Percentiles rank a stretch among this genome's conserved stretches.
These are phyloP conservation scores for Sinocyclocheilus anophthalmus DNA, from an alignment of 2,113 vertebrate genomes.

Conservation along the genomic window DNA sequence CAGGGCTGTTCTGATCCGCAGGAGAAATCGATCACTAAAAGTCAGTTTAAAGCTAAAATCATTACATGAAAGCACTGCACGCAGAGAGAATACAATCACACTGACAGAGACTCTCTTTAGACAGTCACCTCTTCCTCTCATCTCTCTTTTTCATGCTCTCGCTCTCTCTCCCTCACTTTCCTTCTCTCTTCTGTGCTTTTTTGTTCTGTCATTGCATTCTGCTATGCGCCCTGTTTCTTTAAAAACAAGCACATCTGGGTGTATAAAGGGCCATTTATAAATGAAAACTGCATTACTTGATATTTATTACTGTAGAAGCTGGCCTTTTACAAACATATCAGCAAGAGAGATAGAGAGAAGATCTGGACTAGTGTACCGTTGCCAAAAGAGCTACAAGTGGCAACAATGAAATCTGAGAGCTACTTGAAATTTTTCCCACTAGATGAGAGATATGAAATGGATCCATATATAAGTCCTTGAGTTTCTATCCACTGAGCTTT, in stretches of 20 bases:
- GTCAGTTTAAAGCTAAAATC: constrained; percentile 81
- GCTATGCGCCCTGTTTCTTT: neutral
- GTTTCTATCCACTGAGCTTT: neutral
- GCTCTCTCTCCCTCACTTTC: constrained; percentile 50
- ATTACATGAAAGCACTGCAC: constrained; percentile 72
- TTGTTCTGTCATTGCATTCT: constrained; percentile 6
- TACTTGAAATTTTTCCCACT: constrained; percentile 19
- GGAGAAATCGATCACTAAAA: constrained; percentile 74
- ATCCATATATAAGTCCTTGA: constrained; percentile 22
- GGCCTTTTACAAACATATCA: constrained; percentile 6
- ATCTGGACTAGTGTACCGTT: neutral
- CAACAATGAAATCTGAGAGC: constrained; percentile 23
- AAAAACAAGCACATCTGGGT: constrained; percentile 37
- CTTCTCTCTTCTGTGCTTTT: constrained; percentile 48
- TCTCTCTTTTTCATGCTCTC: constrained; percentile 23
- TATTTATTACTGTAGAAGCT: neutral
- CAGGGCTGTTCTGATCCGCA: constrained; percentile 72
- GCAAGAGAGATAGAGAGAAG: neutral
- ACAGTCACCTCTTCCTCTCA: constrained; percentile 52
- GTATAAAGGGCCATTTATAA: neutral
- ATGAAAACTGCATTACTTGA: neutral
- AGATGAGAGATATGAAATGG: constrained; percentile 27
- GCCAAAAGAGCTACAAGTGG: constrained; percentile 31
- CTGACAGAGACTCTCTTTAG: constrained; percentile 59
- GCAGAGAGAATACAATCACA: constrained; percentile 62